Evolutionary conservation across 1,140 invertebrate genomes (phyloP).

Genomic region (Trichoplusia ni): DNA sequence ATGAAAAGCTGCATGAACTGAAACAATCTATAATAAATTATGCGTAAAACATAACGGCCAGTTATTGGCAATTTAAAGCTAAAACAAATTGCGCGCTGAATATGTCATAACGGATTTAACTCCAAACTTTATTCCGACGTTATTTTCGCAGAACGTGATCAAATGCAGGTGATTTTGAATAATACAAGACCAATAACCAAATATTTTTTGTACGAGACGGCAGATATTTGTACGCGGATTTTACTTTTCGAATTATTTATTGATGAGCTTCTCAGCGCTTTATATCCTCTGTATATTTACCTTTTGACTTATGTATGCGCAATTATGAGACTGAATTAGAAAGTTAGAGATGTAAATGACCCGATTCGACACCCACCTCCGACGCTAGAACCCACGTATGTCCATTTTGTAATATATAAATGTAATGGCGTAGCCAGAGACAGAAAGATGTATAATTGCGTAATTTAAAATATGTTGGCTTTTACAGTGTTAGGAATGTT

Average conservation of each 20-base stretch:
- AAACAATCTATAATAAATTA: not conserved
- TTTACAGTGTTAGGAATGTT: constrained; percentile 11
- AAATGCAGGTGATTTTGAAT: not conserved
- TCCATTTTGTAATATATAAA: constrained; percentile 29
- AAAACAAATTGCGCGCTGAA: not conserved
- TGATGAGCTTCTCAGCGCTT: constrained; percentile 38
- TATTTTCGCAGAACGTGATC: constrained; percentile 1
- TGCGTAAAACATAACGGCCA: not conserved
- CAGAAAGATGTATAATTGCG: not conserved
- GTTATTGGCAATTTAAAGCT: not conserved
- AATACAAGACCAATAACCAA: not conserved
- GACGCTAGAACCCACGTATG: constrained; percentile 25
- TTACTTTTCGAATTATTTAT: constrained; percentile 7
- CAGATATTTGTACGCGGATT: constrained; percentile 1
- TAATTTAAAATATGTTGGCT: constrained; percentile 10
- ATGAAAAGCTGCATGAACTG: not conserved
- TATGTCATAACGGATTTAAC: not conserved
- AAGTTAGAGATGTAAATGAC: constrained; percentile 51
- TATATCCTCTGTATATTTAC: constrained; percentile 56
- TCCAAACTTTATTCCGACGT: not conserved
- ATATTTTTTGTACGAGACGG: constrained; percentile 8
- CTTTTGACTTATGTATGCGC: constrained; percentile 69
- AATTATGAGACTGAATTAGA: constrained; percentile 78
- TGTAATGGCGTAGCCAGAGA: constrained; percentile 17
- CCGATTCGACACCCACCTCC: constrained; percentile 22